Conservation (phyloP, 1,140 invertebrate species). For the Ruditapes philippinarum region DNA sequence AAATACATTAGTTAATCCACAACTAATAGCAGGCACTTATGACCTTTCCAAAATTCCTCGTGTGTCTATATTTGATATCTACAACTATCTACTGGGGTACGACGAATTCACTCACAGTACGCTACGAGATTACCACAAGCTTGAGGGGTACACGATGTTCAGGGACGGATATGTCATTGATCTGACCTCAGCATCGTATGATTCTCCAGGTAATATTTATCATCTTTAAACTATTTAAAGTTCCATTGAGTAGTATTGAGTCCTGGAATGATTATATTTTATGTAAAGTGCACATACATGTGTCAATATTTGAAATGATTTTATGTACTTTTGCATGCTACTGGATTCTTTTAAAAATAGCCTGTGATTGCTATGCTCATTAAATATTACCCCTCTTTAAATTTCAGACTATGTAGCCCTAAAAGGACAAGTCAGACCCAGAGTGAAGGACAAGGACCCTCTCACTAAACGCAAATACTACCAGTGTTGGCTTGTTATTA, state of each 20-base stretch:
- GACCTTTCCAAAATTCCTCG: constrained; percentile 16
- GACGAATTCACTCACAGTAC: constrained; percentile 14
- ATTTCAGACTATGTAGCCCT: constrained; percentile 24
- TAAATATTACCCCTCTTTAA: too few species aligned
- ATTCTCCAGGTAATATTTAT: too few species aligned
- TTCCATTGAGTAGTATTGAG: too few species aligned
- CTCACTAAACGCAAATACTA: constrained; percentile 31
- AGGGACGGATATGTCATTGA: constrained; percentile 48
- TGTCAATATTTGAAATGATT: too few species aligned
- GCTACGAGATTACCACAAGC: constrained; percentile 38
- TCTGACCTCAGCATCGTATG: too few species aligned
- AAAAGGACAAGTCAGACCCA: constrained; percentile 25
- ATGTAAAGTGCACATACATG: too few species aligned
- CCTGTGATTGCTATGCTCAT: too few species aligned
- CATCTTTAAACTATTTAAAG: too few species aligned
- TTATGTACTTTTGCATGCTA: too few species aligned
- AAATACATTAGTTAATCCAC: not conserved
- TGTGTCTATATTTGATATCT: constrained; percentile 51
- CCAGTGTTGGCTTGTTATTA: constrained; percentile 6
- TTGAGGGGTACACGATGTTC: constrained; percentile 47
- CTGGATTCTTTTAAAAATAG: too few species aligned
- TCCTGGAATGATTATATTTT: too few species aligned
- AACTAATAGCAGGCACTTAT: not conserved
- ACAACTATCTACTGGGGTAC: constrained; percentile 41
- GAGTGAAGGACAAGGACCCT: constrained; percentile 35